Base-by-base conservation (phyloP, 2,888 invertebrate species). In the Heliothis peltigera region DNA sequence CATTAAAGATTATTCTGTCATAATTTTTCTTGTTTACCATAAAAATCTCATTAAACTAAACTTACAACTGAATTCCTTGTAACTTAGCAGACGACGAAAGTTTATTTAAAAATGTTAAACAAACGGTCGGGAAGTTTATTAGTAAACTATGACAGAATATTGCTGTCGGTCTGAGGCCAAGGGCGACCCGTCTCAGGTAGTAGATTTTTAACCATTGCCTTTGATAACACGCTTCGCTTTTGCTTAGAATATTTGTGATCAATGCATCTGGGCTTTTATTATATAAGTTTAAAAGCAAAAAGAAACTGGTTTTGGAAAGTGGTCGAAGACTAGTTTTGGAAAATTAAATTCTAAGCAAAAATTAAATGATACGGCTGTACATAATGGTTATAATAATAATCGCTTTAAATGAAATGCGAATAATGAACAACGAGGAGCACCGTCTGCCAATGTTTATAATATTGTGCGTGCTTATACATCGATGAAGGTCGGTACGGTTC, bases 391-490 rank as follows among this genome's bases (percentile, higher is more conserved):
- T 57, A 68, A 70, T 51, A 61, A 63, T 59, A 66, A 64, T 80
- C 28, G 22, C 49, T 59, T 60, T 51, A 69, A 77, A 77, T 61
- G 48, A 73, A 74, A 76, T 76, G 64, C 56, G 65, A 74, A 61
- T 70, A 73, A 78, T 78, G 70, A 59, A 69, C 73, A 78, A 61
- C 49, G 49, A 75, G 43, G 60, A 68, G 76, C 71, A 52, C 28
- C 64, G 61, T 46, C 58, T 76, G 71, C 60, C 79, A 68, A 74
- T 80, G 79, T 80, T 81, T 81, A 80, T 79, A 79, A 68, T 71
- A 79, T 71, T 69, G 76, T 71, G 64, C 74, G 54, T 76, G 81
- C 68, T 64, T 74, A 79, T 73, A 75, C 69, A 75, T 79, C 70
- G 64, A 64, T 48, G 72, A 79, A 82, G 79, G 81, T 73, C 71